Evolutionary conservation across 64 coral and sea anemone species (phyloP), one percentile per base, ranked within the genome.

Genomic region (Stichodactyla mertensii): DNA sequence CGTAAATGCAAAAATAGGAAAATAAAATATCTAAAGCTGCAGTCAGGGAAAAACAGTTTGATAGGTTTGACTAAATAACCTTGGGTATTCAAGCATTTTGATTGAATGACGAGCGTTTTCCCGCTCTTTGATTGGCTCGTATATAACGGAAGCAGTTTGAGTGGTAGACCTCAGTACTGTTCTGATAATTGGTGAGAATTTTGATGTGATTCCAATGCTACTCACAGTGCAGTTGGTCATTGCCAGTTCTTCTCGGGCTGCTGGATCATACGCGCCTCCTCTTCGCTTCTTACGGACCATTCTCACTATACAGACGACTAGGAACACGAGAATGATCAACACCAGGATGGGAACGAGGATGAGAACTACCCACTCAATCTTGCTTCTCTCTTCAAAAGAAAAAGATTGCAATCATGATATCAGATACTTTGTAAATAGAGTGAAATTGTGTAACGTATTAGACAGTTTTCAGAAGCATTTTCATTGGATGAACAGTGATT

Each of bases 291-390:
- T 91, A 62, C 54, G 27, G 57, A 77, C 45, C 59, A 82, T 89
- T 86, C 89, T 88, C 19, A 85, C 85, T 56, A 85, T 57, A 20
- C 56, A 86, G 23, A 77, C 77, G 64, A 80, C 71, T 19, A 28
- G 86, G 55, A 71, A 86, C n/a, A 57, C 77, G n/a, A 95, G 52
- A 28, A 95, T 85, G 52, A 95, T 77, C 58, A 91, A 11, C 20
- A 85, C 66, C 4, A 95, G 83, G 16, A 95, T 57, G 11, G 93
- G 89, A 31, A 95, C 71, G 59, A 89, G 70, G 28, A 91, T 88
- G 18, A 91, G 52, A n/a, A 95, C 16, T 10, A 88, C 61, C 77
- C 87, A 89, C 77, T 88, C 82, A 14, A 51, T 60, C 7, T 16
- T 23, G 54, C 83, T 95, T 91, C 57, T 77, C 15, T 81, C 93